A percentile compares a stretch with the other conserved stretches of the same genome.
Conservation (phyloP, 2,888 invertebrate species). For the Caenorhabditis sp. region DNA sequence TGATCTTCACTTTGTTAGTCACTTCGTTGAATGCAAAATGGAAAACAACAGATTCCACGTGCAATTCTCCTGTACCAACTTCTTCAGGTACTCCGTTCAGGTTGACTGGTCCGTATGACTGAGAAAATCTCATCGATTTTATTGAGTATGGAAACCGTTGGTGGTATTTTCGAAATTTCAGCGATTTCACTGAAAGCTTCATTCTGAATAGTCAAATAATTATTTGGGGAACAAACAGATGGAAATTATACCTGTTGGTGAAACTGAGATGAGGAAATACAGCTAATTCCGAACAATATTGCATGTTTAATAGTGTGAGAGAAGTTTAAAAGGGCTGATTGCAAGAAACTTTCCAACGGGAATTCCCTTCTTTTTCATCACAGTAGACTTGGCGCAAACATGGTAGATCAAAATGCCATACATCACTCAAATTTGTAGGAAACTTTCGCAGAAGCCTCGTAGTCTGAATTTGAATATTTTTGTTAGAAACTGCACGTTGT, state of each 20-base stretch:
- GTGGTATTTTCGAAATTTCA: neutral
- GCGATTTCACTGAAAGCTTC: neutral
- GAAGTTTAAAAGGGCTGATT: neutral
- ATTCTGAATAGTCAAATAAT: neutral
- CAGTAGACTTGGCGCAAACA: no score
- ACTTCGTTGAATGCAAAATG: neutral
- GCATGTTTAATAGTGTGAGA: neutral
- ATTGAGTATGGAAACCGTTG: neutral
- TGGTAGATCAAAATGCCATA: no score
- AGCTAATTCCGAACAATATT: neutral
- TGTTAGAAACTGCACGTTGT: no score
- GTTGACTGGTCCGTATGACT: neutral
- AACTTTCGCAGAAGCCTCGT: no score
- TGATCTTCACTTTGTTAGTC: conserved; percentile 1
- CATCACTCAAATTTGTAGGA: no score
- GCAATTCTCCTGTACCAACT: conserved; percentile 18
- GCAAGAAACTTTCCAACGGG: no score
- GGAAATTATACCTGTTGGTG: conserved; percentile 1
- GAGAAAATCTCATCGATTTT: conserved; percentile 1
- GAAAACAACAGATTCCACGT: conserved; percentile 12
- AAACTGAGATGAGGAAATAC: neutral
- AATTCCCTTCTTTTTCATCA: no score
- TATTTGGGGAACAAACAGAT: neutral
- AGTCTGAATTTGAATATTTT: no score
- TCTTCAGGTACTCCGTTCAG: conserved; percentile 17